These are phyloP conservation scores for Entomobrya multifasciata DNA, from an alignment of 2,888 invertebrate species.

Conservation along the genomic window DNA sequence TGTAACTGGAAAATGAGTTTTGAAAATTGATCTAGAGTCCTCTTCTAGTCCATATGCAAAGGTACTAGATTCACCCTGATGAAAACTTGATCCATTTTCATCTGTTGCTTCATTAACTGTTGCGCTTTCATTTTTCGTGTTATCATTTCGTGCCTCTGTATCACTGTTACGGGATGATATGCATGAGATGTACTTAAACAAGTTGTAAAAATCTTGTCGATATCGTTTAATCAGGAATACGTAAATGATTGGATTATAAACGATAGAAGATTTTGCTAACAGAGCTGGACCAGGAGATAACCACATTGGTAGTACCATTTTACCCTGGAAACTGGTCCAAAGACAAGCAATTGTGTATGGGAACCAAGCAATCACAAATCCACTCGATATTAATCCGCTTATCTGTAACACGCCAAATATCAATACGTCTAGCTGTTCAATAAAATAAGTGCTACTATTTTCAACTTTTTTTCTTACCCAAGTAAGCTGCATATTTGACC, in stretches of 20 bases:
- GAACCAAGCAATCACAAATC: slow-evolving; percentile 76
- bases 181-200: too few species aligned
- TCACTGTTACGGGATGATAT: too few species aligned
- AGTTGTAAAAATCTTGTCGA: slow-evolving; percentile 64
- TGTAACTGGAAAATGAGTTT: too few species aligned
- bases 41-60: too few species aligned
- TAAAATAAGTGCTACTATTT: too few species aligned
- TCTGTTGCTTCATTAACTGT: too few species aligned
- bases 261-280: slow-evolving; percentile 77
- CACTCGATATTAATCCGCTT: slow-evolving; percentile 72
- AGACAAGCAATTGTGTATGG: slow-evolving; percentile 75
- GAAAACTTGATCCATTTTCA: too few species aligned
- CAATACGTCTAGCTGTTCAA: not conserved
- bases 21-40: too few species aligned
- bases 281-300: slow-evolving; percentile 75
- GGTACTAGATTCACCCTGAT: too few species aligned
- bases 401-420: slow-evolving; percentile 63
- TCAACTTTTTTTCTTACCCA: too few species aligned
- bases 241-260: slow-evolving; percentile 78
- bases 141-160: too few species aligned
- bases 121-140: too few species aligned
- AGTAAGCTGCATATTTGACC: slow-evolving; percentile 59
- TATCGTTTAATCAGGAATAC: slow-evolving; percentile 77
- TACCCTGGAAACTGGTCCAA: slow-evolving; percentile 65
- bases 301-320: slow-evolving; percentile 70